Conservation (phyloP, 2,113 vertebrate species). For the Lanius collurio region DNA sequence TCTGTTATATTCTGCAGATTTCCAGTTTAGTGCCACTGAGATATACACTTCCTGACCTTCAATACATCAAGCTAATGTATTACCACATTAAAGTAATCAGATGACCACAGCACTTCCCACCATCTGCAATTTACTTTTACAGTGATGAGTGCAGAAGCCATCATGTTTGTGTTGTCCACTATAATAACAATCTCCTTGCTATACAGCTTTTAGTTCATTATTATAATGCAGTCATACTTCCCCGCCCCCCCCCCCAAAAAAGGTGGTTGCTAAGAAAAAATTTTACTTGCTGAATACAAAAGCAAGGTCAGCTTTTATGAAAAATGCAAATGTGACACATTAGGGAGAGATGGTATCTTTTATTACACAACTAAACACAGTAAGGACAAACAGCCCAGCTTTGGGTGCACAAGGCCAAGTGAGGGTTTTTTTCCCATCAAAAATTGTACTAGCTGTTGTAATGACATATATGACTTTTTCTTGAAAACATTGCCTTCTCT, state of each 20-base stretch:
- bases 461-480: not conserved
- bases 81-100: slow-evolving; percentile 39
- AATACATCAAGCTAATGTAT: slow-evolving; percentile 34
- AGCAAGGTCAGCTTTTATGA: not conserved
- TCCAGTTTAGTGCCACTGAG: slow-evolving; percentile 22
- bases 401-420: not conserved
- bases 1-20: slow-evolving; percentile 52
- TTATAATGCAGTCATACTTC: not conserved
- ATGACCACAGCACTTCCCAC: not conserved
- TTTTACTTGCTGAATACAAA: not conserved
- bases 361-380: not conserved
- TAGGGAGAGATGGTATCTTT: not conserved
- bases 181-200: not conserved
- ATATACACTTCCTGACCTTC: slow-evolving; percentile 58
- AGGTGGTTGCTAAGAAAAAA: not conserved
- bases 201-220: not conserved
- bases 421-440: fast-evolving
- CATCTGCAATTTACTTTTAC: not conserved
- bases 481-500: not conserved
- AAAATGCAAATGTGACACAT: not conserved
- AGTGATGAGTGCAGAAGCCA: not conserved
- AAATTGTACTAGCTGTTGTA: not conserved
- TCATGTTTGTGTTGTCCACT: not conserved
- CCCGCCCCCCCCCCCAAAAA: not conserved
- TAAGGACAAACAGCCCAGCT: not conserved